A percentile compares a stretch with the other conserved stretches of the same genome.
phyloP scores from a whole-genome alignment of 2,113 vertebrate species.

The Paralichthys olivaceus region DNA sequence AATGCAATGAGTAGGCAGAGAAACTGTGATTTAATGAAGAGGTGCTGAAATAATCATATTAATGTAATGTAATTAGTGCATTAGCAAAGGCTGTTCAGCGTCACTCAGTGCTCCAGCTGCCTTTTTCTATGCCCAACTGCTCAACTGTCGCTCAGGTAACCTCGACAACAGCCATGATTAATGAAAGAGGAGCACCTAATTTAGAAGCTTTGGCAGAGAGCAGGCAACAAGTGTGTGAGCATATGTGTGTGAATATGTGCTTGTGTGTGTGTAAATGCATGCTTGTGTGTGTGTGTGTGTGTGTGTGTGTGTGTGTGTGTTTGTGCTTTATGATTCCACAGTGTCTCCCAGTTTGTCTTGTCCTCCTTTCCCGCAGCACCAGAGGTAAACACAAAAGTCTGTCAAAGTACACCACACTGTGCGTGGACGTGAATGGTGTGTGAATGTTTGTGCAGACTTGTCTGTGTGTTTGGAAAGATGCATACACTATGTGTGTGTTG shows the following conservation, averaged over 20 bases:
- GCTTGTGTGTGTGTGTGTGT: slow-evolving; percentile 30
- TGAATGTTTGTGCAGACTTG: background rate
- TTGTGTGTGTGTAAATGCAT: background rate
- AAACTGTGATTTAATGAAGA: slow-evolving; percentile 63
- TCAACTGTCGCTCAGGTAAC: slow-evolving; percentile 54
- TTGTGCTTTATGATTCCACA: slow-evolving; percentile 25
- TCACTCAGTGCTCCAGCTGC: slow-evolving; percentile 58
- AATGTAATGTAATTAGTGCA: slow-evolving; percentile 64
- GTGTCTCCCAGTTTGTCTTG: slow-evolving; percentile 42
- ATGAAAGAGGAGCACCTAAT: slow-evolving; percentile 65
- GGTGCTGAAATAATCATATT: slow-evolving; percentile 71
- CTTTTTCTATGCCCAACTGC: slow-evolving; percentile 10
- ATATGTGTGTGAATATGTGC: background rate
- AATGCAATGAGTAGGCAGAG: slow-evolving; percentile 20
- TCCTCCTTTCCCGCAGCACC: slow-evolving; percentile 51
- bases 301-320: background rate
- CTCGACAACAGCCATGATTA: slow-evolving; percentile 63
- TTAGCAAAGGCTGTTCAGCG: slow-evolving; percentile 45
- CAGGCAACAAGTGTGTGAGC: slow-evolving; percentile 37
- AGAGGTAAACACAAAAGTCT: slow-evolving; percentile 52
- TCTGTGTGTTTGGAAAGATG: background rate
- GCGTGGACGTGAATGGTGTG: background rate
- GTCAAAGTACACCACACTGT: slow-evolving; percentile 14
- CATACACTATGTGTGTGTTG: background rate
- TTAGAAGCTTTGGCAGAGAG: slow-evolving; percentile 55